phyloP scores from a whole-genome alignment of 2,888 invertebrate species.

The Noctuana brunneofusca region DNA sequence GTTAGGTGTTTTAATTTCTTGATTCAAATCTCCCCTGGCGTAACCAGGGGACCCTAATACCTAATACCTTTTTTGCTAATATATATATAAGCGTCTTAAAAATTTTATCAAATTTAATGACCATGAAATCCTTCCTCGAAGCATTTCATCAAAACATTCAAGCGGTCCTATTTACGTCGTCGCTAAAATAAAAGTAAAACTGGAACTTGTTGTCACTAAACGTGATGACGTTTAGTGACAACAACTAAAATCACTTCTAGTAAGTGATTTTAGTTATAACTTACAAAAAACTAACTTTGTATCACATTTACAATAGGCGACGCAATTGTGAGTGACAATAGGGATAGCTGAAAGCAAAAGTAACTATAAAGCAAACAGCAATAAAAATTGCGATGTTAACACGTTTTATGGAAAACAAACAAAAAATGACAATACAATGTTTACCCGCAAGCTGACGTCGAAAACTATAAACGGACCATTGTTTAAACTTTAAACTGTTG shows the following conservation, averaged over 20 bases:
- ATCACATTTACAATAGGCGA: not conserved
- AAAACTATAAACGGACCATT: slow-evolving; percentile 8
- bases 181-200: slow-evolving; percentile 1
- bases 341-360: slow-evolving; percentile 23
- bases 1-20: too few species aligned
- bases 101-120: not conserved
- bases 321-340: slow-evolving; percentile 12
- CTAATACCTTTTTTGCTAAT: too few species aligned
- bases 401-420: slow-evolving; percentile 22
- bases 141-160: slow-evolving; percentile 3
- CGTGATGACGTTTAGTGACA: slow-evolving; percentile 19
- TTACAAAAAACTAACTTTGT: not conserved
- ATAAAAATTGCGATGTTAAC: slow-evolving; percentile 4
- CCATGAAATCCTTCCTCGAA: not conserved
- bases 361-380: slow-evolving; percentile 6
- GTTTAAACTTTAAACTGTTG: slow-evolving; percentile 20
- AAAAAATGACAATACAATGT: slow-evolving; percentile 34
- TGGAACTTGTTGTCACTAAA: not conserved
- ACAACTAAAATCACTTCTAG: not conserved
- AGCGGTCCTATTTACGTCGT: not conserved
- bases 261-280: slow-evolving; percentile 1
- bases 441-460: slow-evolving; percentile 35
- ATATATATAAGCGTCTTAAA: too few species aligned
- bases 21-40: too few species aligned
- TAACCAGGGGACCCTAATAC: too few species aligned